Conservation (phyloP, 2,113 vertebrate genomes). For the Myanophis thanlyinensis region DNA sequence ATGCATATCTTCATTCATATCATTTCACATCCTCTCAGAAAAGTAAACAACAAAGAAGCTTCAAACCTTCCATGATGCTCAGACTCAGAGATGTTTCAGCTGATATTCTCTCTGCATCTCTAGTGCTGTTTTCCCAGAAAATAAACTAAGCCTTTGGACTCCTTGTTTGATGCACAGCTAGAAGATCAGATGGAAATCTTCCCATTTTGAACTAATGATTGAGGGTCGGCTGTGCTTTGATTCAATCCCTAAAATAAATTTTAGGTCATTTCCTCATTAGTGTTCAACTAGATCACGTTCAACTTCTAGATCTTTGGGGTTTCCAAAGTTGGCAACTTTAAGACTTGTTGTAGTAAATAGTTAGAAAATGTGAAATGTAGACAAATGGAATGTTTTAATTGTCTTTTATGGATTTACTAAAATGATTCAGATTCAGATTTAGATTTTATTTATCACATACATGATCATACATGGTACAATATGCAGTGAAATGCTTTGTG, state of each 20-base stretch:
- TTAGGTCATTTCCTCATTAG: neutral
- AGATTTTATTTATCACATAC: no score
- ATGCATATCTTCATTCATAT: neutral
- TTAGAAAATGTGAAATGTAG: no score
- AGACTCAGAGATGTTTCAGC: neutral
- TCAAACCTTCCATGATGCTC: neutral
- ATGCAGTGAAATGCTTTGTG: no score
- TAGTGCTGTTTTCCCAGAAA: neutral
- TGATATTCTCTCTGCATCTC: neutral
- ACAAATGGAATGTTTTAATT: no score
- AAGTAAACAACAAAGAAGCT: neutral
- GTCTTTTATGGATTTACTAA: no score
- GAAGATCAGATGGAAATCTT: neutral
- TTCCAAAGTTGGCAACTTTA: neutral
- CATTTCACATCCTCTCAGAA: neutral
- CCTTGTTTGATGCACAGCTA: neutral
- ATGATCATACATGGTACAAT: no score
- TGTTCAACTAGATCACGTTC: neutral
- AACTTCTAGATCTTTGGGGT: no score
- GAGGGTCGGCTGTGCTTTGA: neutral
- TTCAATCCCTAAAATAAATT: neutral
- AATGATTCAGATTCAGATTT: no score
- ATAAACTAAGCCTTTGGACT: neutral
- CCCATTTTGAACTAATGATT: neutral
- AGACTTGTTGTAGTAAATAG: no score